Conservation (phyloP, 92 coral and sea anemone genomes). For the Phenganax marumi region DNA sequence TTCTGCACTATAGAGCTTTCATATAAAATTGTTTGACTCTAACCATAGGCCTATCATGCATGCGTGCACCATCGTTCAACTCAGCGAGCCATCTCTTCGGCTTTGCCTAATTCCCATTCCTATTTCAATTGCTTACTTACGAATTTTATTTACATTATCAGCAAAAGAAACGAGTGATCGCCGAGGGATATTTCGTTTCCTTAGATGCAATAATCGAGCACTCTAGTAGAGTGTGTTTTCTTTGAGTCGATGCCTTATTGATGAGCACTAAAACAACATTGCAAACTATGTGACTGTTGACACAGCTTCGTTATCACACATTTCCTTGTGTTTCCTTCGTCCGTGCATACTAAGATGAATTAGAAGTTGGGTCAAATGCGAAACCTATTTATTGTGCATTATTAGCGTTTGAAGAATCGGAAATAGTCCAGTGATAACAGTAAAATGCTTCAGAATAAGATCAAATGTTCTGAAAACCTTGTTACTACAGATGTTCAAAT, state of each 20-base stretch:
- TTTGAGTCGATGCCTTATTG: background rate
- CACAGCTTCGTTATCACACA: background rate
- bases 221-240: conserved; percentile 18
- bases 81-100: background rate
- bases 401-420: no score
- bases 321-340: no score
- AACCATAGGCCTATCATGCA: background rate
- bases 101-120: background rate
- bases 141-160: conserved; percentile 19
- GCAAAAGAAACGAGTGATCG: background rate
- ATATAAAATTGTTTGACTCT: background rate
- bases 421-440: no score
- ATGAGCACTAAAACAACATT: conserved; percentile 1
- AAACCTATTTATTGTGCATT: no score
- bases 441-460: no score
- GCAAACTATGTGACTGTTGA: conserved; percentile 1
- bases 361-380: no score
- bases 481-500: no score
- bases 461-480: no score
- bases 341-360: no score
- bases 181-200: conserved; percentile 7
- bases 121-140: background rate
- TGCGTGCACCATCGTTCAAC: background rate
- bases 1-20: no score
- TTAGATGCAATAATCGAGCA: conserved; percentile 15